These are phyloP conservation scores for Esperia sulphurella DNA, from an alignment of 2,888 invertebrate genomes.

Conservation along the genomic window DNA sequence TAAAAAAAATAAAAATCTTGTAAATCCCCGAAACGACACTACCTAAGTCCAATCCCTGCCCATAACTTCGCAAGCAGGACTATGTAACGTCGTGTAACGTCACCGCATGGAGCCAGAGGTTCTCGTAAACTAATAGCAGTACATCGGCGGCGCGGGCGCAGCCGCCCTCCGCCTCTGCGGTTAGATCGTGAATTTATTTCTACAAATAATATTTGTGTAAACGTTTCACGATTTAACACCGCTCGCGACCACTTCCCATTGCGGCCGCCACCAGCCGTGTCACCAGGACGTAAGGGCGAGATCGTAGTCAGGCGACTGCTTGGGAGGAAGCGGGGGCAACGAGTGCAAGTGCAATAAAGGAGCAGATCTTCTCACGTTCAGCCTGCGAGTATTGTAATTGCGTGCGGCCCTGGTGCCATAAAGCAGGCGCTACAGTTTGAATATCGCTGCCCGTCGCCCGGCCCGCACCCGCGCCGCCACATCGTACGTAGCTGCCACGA, in stretches of 20 bases:
- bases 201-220: slow-evolving; percentile 39
- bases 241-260: background rate
- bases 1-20: too few species aligned
- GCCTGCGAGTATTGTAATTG: slow-evolving; percentile 43
- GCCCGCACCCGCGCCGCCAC: slow-evolving; percentile 1
- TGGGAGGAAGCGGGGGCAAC: slow-evolving; percentile 1
- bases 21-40: too few species aligned
- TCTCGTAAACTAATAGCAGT: too few species aligned
- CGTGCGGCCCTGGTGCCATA: slow-evolving; percentile 36
- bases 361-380: slow-evolving; percentile 43
- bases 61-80: too few species aligned
- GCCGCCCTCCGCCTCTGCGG: too few species aligned
- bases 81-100: too few species aligned
- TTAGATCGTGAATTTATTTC: too few species aligned
- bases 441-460: slow-evolving; percentile 23
- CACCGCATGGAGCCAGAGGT: too few species aligned
- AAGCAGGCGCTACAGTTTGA: slow-evolving; percentile 39
- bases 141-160: too few species aligned
- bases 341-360: slow-evolving; percentile 23
- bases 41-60: too few species aligned
- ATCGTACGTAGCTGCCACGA: too few species aligned
- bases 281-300: background rate
- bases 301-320: background rate
- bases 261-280: background rate
- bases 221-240: slow-evolving; percentile 30